Conservation (phyloP, 92 coral and sea anemone species). For the Porites cylindrica region DNA sequence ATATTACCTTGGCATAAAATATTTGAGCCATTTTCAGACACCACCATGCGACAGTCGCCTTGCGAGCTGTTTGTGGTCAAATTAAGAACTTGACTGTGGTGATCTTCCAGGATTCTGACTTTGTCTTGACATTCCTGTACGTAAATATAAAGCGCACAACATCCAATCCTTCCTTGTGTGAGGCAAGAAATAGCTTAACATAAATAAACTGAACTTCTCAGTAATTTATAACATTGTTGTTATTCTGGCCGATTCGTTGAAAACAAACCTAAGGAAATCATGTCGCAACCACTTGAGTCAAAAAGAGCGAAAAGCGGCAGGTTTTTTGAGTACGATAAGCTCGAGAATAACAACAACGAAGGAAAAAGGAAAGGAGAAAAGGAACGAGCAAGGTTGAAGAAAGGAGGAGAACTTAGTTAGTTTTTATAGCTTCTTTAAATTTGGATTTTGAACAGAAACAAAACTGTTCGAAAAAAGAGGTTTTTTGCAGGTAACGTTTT, state of each 20-base stretch:
- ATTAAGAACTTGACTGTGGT: slow-evolving; percentile 51
- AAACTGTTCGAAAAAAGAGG: no score
- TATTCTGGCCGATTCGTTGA: no score
- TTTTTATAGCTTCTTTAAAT: no score
- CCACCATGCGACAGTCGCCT: slow-evolving; percentile 34
- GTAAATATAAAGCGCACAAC: not conserved
- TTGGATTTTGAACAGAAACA: no score
- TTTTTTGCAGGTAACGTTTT: no score
- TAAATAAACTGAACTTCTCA: no score
- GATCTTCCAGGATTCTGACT: slow-evolving; percentile 37
- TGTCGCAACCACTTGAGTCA: no score
- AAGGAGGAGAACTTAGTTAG: not conserved
- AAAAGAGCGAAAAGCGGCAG: no score
- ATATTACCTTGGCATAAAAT: slow-evolving; percentile 55
- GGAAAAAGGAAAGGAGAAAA: not conserved
- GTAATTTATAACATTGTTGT: no score
- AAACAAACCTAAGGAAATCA: no score
- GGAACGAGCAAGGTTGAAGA: not conserved
- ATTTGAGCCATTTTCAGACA: slow-evolving; percentile 12
- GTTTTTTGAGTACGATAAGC: no score
- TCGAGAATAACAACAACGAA: not conserved
- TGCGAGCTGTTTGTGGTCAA: slow-evolving; percentile 23
- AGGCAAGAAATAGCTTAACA: no score
- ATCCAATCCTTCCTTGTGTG: not conserved
- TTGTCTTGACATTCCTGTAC: slow-evolving; percentile 52